Evolutionary conservation across 2,888 invertebrate species (phyloP), one percentile per base, ranked within the genome.

Genomic region (Agrochola macilenta): DNA sequence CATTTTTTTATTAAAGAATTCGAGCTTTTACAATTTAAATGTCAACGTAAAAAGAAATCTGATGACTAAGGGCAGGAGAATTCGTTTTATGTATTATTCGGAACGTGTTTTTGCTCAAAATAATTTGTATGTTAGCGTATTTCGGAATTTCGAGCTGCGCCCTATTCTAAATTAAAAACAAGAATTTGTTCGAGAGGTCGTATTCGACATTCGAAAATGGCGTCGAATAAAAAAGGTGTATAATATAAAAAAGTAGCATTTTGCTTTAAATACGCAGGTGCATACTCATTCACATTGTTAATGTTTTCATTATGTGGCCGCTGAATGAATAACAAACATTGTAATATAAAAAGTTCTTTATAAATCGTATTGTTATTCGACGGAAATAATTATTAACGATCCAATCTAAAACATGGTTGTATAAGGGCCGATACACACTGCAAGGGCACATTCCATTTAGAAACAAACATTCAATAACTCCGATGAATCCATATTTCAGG

Each of bases 11-110:
- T 79, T 80, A 76, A 85, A 87, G 74, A 83, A 78, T 78, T 66
- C 57, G 7, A 63, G 71, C 77, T 85, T 88, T 87, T 87, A 83
- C 83, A 78, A 74, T 35, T 81, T 87, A 83, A 87, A 88, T 87
- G 87, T 84, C 87, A 88, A 82, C 78, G 54, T 74, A 71, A 85
- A 87, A 89, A 88, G 89, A 87, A 88, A 88, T 87, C 88, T 79
- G 75, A 86, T 88, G 88, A 88, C 87, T 89, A 89, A 89, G 87
- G 87, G 89, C 86, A 68, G 46, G 58, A 82, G 80, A 86, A 81
- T 86, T 76, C 78, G 20, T 70, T 82, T 86, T 79, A 79, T 58
- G 79, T 74, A 83, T 80, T 79, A 75, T 81, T 71, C 39, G 70
- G 46, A 87, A 87, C 87, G 72, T 75, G 88, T 87, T 88, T 82